Conservation (phyloP, 1,140 invertebrate species). For the Drosophila athabasca region DNA sequence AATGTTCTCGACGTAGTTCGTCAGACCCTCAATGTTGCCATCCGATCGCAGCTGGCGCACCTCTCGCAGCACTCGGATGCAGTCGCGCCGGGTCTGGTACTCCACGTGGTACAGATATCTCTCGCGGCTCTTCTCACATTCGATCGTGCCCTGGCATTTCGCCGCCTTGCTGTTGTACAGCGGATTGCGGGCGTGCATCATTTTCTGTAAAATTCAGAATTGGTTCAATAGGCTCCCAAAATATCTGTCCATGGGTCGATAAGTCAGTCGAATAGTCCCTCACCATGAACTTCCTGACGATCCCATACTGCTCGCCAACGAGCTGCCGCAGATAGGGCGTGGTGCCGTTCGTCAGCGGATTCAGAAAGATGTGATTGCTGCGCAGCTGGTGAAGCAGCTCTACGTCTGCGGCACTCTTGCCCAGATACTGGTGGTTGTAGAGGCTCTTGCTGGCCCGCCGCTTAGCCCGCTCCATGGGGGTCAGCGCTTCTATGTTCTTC, state of each 20-base stretch:
- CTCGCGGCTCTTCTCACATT: slow-evolving; percentile 27
- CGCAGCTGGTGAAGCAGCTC: slow-evolving; percentile 41
- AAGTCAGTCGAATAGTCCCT: neutral
- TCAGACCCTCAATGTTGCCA: slow-evolving; percentile 39
- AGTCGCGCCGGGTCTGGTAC: slow-evolving; percentile 66
- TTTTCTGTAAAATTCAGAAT: slow-evolving; percentile 52
- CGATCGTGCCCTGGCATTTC: slow-evolving; percentile 17
- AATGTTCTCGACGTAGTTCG: slow-evolving; percentile 60
- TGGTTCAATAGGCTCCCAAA: too few species aligned
- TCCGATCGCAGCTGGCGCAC: slow-evolving; percentile 26
- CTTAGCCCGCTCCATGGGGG: slow-evolving; percentile 42
- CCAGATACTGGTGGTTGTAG: slow-evolving; percentile 63
- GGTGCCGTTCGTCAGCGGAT: slow-evolving; percentile 18
- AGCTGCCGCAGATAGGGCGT: slow-evolving; percentile 36
- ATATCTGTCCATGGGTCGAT: too few species aligned
- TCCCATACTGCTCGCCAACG: slow-evolving; percentile 30
- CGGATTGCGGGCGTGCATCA: slow-evolving; percentile 67
- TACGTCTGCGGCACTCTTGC: slow-evolving; percentile 52
- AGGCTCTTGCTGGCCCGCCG: slow-evolving; percentile 21
- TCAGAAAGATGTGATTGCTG: slow-evolving; percentile 26
- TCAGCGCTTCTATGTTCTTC: slow-evolving; percentile 8
- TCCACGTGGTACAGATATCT: slow-evolving; percentile 47
- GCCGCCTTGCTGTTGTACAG: slow-evolving; percentile 49
- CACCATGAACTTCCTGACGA: slow-evolving; percentile 56
- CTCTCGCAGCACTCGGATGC: slow-evolving; percentile 52